A percentile compares a stretch with the other conserved stretches of the same genome.
Evolutionary conservation across 2,113 vertebrate species (phyloP).

Genomic region (Tilapia sparmanii): DNA sequence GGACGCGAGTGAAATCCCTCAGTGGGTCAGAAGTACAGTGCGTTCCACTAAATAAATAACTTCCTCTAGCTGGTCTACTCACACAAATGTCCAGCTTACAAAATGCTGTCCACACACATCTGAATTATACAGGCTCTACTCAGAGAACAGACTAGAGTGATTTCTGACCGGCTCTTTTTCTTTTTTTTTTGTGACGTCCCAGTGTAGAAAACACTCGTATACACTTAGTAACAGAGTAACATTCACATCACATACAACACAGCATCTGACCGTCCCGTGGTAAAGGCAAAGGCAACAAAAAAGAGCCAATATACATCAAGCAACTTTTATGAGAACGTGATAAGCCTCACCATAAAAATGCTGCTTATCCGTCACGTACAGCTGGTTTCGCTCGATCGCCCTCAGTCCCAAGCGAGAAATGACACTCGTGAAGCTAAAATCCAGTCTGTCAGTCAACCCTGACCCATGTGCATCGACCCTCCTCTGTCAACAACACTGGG

Average conservation of each 20-base stretch:
- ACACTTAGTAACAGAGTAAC: not conserved
- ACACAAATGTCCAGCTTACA: not conserved
- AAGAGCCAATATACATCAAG: not conserved
- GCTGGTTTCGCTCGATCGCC: not conserved
- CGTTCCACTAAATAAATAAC: not conserved
- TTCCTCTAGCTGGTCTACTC: not conserved
- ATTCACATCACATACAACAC: not conserved
- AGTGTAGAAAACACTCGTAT: not conserved
- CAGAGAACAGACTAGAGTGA: not conserved
- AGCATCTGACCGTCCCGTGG: not conserved
- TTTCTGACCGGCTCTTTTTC: not conserved
- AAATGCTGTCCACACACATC: not conserved
- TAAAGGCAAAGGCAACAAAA: not conserved
- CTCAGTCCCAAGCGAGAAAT: not conserved
- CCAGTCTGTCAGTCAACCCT: not conserved
- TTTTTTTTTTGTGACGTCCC: not conserved
- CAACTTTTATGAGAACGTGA: not conserved
- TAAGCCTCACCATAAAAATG: not conserved
- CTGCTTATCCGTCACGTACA: not conserved
- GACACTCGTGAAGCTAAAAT: not conserved
- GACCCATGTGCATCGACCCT: constrained; percentile 51
- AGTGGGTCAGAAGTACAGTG: not conserved
- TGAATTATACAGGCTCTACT: not conserved
- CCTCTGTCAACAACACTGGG: constrained; percentile 43
- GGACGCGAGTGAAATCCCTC: not conserved